A percentile compares a stretch with the other conserved stretches of the same genome.
These are phyloP conservation scores for Amphipyra tragopoginis DNA, from an alignment of 2,888 invertebrate genomes.

Conservation along the genomic window DNA sequence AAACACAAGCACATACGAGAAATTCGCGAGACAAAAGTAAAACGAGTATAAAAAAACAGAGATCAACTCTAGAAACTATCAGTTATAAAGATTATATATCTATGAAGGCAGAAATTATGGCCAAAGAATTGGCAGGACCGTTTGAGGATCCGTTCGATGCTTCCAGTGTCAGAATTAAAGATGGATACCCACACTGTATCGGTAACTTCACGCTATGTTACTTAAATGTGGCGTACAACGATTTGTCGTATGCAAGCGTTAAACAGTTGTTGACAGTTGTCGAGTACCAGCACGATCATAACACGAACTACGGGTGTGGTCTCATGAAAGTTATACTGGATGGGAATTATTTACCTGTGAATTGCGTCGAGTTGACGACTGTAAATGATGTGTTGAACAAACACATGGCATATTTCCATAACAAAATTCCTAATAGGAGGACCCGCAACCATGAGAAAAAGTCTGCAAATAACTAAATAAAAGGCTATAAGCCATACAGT, in stretches of 20 bases:
- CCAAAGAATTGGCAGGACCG: constrained; percentile 60
- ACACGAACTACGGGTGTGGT: constrained; percentile 52
- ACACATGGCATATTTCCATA: neutral
- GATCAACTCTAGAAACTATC: neutral
- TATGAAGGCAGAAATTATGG: constrained; percentile 61
- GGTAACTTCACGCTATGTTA: constrained; percentile 72
- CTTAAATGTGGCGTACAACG: constrained; percentile 75
- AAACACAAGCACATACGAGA: constrained; percentile 22
- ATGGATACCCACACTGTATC: constrained; percentile 58
- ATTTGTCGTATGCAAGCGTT: constrained; percentile 64
- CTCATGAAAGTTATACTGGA: constrained; percentile 69
- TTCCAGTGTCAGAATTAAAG: constrained; percentile 41
- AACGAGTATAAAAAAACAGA: neutral
- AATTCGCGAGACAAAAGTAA: constrained; percentile 15
- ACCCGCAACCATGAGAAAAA: neutral
- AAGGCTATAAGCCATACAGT: neutral
- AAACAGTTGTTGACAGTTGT: constrained; percentile 66
- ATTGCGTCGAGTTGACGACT: constrained; percentile 60
- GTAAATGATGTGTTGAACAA: constrained; percentile 57
- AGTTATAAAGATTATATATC: neutral
- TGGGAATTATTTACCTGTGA: constrained; percentile 70
- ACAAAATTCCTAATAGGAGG: neutral
- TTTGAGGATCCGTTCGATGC: constrained; percentile 66
- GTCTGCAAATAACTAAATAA: neutral
- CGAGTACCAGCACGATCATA: constrained; percentile 63